A percentile compares a stretch with the other conserved stretches of the same genome.
phyloP scores from a whole-genome alignment of 2,113 vertebrate species.

The Melanerpes formicivorus region DNA sequence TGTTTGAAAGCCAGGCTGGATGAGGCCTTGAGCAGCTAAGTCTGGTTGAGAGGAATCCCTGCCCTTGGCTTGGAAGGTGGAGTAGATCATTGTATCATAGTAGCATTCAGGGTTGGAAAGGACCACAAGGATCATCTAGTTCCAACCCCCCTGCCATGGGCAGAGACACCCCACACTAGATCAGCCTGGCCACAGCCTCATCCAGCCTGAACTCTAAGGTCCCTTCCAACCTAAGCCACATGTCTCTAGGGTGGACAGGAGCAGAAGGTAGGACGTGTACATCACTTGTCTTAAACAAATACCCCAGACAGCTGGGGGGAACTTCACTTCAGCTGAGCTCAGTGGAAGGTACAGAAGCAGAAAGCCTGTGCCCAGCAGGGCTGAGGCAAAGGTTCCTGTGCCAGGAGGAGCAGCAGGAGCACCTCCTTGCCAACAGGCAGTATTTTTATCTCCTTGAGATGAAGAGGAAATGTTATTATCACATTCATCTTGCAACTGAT shows the following conservation, averaged over 20 bases:
- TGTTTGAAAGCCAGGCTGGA: too few relatives aligned
- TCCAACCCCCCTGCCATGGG: too few relatives aligned
- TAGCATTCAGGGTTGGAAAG: too few relatives aligned
- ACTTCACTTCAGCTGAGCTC: background rate
- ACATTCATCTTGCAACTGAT: background rate
- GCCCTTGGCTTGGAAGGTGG: too few relatives aligned
- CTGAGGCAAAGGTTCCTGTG: background rate
- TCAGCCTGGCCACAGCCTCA: too few relatives aligned
- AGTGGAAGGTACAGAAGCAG: background rate
- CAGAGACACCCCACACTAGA: too few relatives aligned
- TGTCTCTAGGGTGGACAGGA: background rate
- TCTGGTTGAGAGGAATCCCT: too few relatives aligned
- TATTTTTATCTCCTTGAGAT: background rate
- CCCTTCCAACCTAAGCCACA: too few relatives aligned
- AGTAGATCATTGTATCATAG: too few relatives aligned
- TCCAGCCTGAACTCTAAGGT: too few relatives aligned
- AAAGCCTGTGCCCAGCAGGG: accelerated
- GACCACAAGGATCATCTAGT: too few relatives aligned
- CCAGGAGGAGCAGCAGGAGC: background rate
- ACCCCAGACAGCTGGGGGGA: accelerated
- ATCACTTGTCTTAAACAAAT: background rate
- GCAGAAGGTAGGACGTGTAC: background rate
- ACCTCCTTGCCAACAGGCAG: background rate
- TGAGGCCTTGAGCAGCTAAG: too few relatives aligned
- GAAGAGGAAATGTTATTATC: background rate